Conservation (phyloP, 2,888 invertebrate species). For the Sacculina carcini region DNA sequence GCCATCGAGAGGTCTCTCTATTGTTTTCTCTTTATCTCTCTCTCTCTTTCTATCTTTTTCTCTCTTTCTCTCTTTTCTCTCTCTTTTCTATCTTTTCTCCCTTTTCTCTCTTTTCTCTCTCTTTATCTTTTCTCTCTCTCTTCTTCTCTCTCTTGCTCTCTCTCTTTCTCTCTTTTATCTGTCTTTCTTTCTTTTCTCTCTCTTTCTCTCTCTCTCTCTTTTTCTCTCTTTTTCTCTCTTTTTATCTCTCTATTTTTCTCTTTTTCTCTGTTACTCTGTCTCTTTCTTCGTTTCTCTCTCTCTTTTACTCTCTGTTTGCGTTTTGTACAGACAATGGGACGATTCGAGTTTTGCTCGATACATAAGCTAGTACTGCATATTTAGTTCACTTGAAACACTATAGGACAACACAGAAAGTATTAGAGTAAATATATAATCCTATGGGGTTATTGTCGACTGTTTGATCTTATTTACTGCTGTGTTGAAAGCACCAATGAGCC, state of each 20-base stretch:
- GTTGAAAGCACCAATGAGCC: too few relatives aligned
- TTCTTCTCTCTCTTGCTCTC: neutral
- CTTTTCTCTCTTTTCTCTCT: neutral
- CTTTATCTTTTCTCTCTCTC: constrained; percentile 1
- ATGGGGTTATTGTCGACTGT: too few relatives aligned
- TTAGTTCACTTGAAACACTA: too few relatives aligned
- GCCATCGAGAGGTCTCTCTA: constrained; percentile 47
- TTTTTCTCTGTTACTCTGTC: neutral
- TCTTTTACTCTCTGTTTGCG: neutral
- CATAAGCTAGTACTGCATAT: too few relatives aligned
- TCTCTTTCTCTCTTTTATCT: neutral
- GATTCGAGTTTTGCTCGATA: too few relatives aligned
- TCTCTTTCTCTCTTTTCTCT: neutral
- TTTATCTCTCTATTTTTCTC: neutral
- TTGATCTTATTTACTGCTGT: too few relatives aligned
- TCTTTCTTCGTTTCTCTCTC: constrained; percentile 2
- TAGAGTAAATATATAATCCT: too few relatives aligned
- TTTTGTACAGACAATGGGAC: too few relatives aligned
- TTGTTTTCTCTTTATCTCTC: neutral
- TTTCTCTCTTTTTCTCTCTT: neutral
- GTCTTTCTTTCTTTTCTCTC: neutral
- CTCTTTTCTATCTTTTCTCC: neutral
- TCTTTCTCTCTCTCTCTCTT: neutral
- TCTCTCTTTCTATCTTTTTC: neutral
- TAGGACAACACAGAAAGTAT: too few relatives aligned